Conservation (phyloP, 2,797 vertebrate species). For the Champsocephalus esox region DNA sequence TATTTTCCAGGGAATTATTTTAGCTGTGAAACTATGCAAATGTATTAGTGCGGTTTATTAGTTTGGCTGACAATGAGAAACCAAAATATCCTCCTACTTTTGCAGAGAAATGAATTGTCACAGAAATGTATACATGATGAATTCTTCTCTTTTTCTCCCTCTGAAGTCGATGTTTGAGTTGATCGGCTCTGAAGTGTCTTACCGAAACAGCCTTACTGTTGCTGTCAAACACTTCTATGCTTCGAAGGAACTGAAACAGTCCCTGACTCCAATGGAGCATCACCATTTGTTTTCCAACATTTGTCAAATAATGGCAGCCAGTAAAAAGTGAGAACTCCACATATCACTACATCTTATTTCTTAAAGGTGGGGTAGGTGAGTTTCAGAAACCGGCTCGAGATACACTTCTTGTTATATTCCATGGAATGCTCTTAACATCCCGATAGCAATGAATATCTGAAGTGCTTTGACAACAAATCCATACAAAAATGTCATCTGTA, state of each 20-base stretch:
- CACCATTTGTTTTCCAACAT: slow-evolving; percentile 88
- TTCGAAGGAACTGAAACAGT: slow-evolving; percentile 71
- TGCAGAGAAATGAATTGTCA: too few species aligned
- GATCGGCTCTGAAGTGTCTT: slow-evolving; percentile 87
- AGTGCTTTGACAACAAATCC: too few species aligned
- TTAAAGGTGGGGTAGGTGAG: too few species aligned
- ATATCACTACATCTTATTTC: rapidly evolving
- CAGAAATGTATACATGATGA: too few species aligned
- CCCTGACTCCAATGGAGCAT: slow-evolving; percentile 76
- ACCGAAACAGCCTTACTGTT: slow-evolving; percentile 84
- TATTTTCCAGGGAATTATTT: neutral
- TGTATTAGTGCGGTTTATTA: neutral
- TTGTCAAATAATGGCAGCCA: slow-evolving; percentile 65
- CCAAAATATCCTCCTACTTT: neutral
- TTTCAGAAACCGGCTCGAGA: too few species aligned
- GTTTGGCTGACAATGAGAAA: neutral
- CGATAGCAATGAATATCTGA: too few species aligned
- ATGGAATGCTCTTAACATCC: too few species aligned
- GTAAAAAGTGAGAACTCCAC: slow-evolving; percentile 65
- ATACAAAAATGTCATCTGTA: too few species aligned
- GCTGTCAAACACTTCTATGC: slow-evolving; percentile 82
- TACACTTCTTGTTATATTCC: too few species aligned
- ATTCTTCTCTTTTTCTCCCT: neutral
- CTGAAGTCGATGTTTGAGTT: slow-evolving; percentile 86
- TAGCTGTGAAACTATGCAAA: neutral